Conservation (phyloP, 2,113 vertebrate species). For the Fulmarus glacialis region DNA sequence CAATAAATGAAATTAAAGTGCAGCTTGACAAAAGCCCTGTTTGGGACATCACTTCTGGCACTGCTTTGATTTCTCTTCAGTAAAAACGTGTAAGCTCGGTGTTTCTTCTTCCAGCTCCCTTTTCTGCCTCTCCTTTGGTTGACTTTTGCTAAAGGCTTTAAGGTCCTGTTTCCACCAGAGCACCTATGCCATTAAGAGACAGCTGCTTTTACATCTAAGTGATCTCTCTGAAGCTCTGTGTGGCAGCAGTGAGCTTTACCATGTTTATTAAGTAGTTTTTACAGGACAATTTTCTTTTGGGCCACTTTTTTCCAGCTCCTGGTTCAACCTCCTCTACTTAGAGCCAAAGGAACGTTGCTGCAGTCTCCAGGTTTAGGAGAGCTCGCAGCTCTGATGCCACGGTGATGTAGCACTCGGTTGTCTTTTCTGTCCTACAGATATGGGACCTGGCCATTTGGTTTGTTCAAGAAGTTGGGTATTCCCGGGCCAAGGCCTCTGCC, state of each 20-base stretch:
- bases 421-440: constrained; percentile 70
- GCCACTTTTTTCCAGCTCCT: not conserved
- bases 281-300: not conserved
- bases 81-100: not conserved
- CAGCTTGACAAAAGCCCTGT: not conserved
- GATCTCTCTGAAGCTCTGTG: not conserved
- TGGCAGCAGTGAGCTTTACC: not conserved
- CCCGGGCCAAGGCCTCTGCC: constrained; percentile 81
- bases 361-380: not conserved
- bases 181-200: not conserved
- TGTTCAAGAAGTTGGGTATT: constrained; percentile 81
- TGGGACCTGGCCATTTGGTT: constrained; percentile 72
- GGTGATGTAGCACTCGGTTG: not conserved
- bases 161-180: not conserved
- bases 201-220: not conserved
- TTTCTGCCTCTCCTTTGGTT: not conserved
- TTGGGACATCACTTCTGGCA: constrained; percentile 7
- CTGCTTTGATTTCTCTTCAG: constrained; percentile 23
- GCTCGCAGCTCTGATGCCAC: accelerated
- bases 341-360: not conserved
- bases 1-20: not conserved
- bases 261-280: not conserved
- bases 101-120: not conserved
- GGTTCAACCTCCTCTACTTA: not conserved
- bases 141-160: not conserved